Evolutionary conservation across 2,113 vertebrate species (phyloP).

Genomic region (Nestor notabilis): DNA sequence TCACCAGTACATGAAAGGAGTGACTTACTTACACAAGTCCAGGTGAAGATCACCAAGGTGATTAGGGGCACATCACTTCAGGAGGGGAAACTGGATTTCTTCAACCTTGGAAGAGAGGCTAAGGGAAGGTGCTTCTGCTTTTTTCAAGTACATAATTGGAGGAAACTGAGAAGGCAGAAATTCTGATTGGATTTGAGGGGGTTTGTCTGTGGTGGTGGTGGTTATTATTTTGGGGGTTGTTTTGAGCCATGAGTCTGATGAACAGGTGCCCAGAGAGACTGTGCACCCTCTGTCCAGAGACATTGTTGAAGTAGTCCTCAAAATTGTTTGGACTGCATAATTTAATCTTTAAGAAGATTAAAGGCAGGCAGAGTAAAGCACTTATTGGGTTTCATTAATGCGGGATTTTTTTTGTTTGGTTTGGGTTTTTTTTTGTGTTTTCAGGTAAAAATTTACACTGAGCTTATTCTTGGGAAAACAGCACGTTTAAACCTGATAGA

Average conservation of each 20-base stretch:
- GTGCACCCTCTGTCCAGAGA: background rate
- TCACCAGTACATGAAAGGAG: background rate
- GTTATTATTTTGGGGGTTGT: background rate
- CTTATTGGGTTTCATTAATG: background rate
- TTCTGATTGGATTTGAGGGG: background rate
- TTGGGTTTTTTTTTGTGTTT: background rate
- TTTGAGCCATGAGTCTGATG: background rate
- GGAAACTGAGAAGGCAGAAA: background rate
- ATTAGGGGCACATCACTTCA: background rate
- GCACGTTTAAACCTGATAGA: background rate
- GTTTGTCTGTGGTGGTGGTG: background rate
- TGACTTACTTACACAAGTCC: background rate
- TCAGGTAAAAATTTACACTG: background rate
- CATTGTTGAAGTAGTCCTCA: background rate
- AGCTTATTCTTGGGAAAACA: background rate
- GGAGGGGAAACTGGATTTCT: background rate
- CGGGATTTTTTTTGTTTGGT: no score
- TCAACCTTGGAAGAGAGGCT: background rate
- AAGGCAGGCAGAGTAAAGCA: background rate
- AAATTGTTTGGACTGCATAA: slow-evolving; percentile 9
- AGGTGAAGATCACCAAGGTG: background rate
- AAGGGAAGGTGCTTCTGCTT: background rate
- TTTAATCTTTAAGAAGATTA: background rate
- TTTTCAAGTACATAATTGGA: background rate
- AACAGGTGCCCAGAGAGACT: background rate